These are phyloP conservation scores for Chlorospingus flavigularis DNA, from an alignment of 2,797 vertebrate genomes.

Conservation along the genomic window DNA sequence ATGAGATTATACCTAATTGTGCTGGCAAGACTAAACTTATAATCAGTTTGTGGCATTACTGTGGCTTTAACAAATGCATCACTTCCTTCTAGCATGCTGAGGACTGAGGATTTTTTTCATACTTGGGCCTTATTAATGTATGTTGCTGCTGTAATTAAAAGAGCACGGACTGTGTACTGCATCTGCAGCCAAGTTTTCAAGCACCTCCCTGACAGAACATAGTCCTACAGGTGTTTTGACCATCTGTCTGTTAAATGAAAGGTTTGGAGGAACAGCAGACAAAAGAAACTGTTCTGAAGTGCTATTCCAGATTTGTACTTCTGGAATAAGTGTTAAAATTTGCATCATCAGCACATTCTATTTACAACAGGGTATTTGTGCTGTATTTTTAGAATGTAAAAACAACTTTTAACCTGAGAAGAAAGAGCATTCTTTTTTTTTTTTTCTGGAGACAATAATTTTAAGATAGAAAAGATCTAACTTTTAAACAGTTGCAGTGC, in stretches of 20 bases:
- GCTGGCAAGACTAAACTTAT: constrained; percentile 29
- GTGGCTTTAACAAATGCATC: constrained; percentile 21
- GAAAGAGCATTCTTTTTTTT: background rate
- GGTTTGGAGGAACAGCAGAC: background rate
- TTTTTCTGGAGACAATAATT: background rate
- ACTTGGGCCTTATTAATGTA: background rate
- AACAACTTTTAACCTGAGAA: background rate
- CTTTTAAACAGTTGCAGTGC: background rate
- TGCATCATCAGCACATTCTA: background rate
- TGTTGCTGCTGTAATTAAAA: constrained; percentile 5
- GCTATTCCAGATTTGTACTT: background rate
- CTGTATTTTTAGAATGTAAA: background rate
- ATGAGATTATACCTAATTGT: background rate
- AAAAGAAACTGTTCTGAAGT: background rate
- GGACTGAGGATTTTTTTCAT: background rate
- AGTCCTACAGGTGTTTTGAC: background rate
- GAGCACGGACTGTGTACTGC: background rate
- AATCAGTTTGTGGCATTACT: constrained; percentile 33
- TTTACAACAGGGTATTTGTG: background rate
- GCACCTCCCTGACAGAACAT: background rate
- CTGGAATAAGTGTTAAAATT: background rate
- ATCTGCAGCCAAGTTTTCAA: background rate
- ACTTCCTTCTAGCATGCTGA: background rate
- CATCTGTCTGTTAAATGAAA: background rate
- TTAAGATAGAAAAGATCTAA: background rate